Evolutionary conservation across 2,888 invertebrate genomes (phyloP), one percentile per base, ranked within the genome.

Genomic region (Timema podura): DNA sequence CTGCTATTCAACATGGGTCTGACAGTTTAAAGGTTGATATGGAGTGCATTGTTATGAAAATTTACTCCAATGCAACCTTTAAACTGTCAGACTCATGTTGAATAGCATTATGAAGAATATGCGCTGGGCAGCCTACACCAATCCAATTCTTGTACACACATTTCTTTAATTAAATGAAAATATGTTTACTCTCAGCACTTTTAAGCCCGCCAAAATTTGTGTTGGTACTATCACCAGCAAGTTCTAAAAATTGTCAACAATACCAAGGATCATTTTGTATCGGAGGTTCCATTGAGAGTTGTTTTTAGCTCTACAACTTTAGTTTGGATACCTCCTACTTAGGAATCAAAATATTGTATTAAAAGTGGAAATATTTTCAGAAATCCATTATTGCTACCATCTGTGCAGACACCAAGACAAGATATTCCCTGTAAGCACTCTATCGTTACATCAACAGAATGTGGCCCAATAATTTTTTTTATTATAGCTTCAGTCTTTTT

Each of bases 91-190:
- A 30, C 13, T 9, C 64, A 8, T 64, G 16, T 8, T 64, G 64
- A 30, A 64, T 64, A 16, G 64, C 13, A 45, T 64, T 16, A 45
- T 64, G 30, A n/a, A 64, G 30, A 45, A 45, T 45, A 64, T 64
- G 64, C 13, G 13, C 64, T 64, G 9, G 64, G 44, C 64, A 64
- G 30, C 64, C 9, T 64, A 64, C 46, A 64, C 64, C 64, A 45
- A 64, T 30, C 5, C 15, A 8, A 64, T 64, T 64, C 13, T 64
- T n/a, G 13, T 66, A 6, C n/a, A 46, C 46, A 66, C 13, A 66
- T n/a, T n/a, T n/a, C 47, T 66, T 57, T 48, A 67, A 11, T 16
- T 67, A 7, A 10, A 1, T 30, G 30, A 65, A n/a, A 61, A 54
- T 11, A 54, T 16, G 48, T 61, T 68, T 48, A 48, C 7, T 48